Evolutionary conservation across 2,797 vertebrate species (phyloP).

Genomic region (Schizopygopsis malacanthus): DNA sequence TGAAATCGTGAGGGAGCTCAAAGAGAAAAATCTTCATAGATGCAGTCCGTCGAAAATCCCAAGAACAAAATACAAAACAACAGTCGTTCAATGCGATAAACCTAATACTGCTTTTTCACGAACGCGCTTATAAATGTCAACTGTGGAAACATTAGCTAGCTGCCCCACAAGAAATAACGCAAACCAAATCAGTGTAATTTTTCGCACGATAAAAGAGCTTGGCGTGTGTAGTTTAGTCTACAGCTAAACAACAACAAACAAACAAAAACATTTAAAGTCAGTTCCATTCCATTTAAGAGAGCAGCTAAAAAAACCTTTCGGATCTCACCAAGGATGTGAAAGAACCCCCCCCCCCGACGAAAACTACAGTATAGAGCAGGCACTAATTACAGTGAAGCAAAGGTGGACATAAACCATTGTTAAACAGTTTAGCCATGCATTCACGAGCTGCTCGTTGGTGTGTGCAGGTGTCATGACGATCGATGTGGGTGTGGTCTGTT

Average conservation of each 20-base stretch:
- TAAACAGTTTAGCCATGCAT: constrained; percentile 91
- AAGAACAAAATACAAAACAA: neutral
- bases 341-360: constrained; percentile 51
- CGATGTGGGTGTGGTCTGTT: constrained; percentile 67
- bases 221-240: constrained; percentile 12
- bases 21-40: neutral
- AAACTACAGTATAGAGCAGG: constrained; percentile 81
- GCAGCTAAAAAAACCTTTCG: constrained; percentile 40
- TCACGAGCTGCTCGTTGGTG: constrained; percentile 84
- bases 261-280: constrained; percentile 19
- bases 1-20: neutral
- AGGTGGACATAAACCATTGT: constrained; percentile 86
- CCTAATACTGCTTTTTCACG: constrained; percentile 17
- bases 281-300: constrained; percentile 48
- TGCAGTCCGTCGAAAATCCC: constrained; percentile 3
- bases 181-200: constrained; percentile 26
- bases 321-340: constrained; percentile 47
- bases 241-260: neutral
- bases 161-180: constrained; percentile 19
- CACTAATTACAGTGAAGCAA: constrained; percentile 86
- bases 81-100: neutral
- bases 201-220: constrained; percentile 26
- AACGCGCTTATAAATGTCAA: neutral
- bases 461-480: constrained; percentile 68
- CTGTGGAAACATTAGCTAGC: constrained; percentile 27